Base-by-base conservation (phyloP, 1,140 invertebrate species). In the Araneus ventricosus region DNA sequence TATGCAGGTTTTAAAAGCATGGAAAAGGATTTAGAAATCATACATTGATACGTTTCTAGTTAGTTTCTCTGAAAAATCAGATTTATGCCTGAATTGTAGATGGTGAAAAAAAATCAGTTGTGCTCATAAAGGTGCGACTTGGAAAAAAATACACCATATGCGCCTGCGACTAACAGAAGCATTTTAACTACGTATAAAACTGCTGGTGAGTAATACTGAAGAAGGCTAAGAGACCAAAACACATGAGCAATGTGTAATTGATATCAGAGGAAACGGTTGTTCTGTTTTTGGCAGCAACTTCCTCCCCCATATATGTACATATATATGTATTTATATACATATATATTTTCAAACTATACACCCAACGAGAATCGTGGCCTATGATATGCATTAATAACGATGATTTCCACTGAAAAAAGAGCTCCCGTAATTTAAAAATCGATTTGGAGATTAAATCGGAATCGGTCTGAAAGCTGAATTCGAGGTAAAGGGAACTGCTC, bases 171-270 rank as follows among this genome's bases (percentile, higher is more conserved):
- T 92, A 92, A 92, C 90, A 63, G 59, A 92, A 92, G 84, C 63
- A 57, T 61, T 39, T 84, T n/a, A 57, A 92, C 91, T 87, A 87
- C 41, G 10, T 61, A 79, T 79, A 86, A 87, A 92, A 86, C 61
- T 79, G 84, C 61, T 87, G 82, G 84, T 92, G 82, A 87, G 41
- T 87, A 92, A 79, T 87, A 92, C 91, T 87, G 84, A 87, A 92
- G 82, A 92, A 75, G 91, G 82, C 84, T 92, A 87, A 84, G 75
- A 75, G 90, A 92, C 67, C 84, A 80, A 90, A 92, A 92, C 91
- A 79, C 85, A 92, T 88, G 70, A 86, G 41, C 80, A 84, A 84
- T 92, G 59, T 67, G 59, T 80, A 90, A 90, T 90, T 61, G 67
- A 90, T 86, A 86, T 30, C 59, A 85, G 90, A 92, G 82, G 24